Base-by-base conservation (phyloP, 2,888 invertebrate species). In the Tenthredo mesomela region DNA sequence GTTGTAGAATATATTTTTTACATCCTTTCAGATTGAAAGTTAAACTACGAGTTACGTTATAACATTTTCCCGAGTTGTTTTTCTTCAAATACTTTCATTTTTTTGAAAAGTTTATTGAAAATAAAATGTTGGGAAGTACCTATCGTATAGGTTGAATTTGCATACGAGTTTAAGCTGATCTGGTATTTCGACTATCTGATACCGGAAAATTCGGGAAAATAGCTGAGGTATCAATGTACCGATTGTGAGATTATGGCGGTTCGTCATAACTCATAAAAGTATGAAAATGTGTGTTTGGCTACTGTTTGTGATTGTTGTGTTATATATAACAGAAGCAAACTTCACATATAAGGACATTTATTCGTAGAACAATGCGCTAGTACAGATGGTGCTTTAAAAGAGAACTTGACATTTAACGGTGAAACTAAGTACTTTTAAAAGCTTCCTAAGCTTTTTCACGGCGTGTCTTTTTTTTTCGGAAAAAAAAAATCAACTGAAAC, bases 401-500 rank as follows among this genome's bases (percentile, higher is more conserved):
- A 18, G 21, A 61, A 58, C 58, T 80, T 58, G 80, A 80, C 61
- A 61, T 80, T 80, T 61, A 80, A 61, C 61, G 61, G 61, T 25
- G 61, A 21, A 61, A 80, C 40, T 37, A 80, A 80, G 58, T 61
- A 80, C 58, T 80, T 80, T 61, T 61, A 40, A 80, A 80, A 80
- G 58, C 80, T 61, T 29, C 40, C 61, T 77, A 33, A 77, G 77
- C 80, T 61, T 80, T 80, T 21, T 61, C 61, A 61, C 77, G 29
- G 21, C 77, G 21, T 61, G 15, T 47, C 25, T 37, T 37, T 40
- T 40, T 40, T 61, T 12, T 61, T 10, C 10, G n/a, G 0, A 2
- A 10, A 21, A n/a, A 21, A 73, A 37, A 40, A 73, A 73, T 73
- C 43, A n/a, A 43, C 73, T 21, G 2, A 73, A 73, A 73, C n/a